These are phyloP conservation scores for Podarcis raffonei DNA, from an alignment of 2,113 vertebrate species.

Conservation along the genomic window DNA sequence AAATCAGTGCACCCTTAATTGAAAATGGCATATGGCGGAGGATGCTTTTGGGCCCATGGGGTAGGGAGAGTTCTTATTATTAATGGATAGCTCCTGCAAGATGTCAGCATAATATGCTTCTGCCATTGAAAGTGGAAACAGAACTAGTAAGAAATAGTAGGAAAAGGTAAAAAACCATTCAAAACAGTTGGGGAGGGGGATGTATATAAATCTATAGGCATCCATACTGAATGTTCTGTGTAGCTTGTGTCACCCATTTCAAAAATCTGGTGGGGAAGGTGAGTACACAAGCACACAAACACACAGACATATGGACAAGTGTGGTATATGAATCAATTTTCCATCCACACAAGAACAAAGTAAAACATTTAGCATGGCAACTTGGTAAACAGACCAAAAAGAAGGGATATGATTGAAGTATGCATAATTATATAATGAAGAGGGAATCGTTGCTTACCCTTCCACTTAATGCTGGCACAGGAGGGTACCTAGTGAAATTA, in stretches of 20 bases:
- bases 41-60: background rate
- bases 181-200: background rate
- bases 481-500: constrained; percentile 14
- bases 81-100: background rate
- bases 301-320: background rate
- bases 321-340: background rate
- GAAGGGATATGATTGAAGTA: constrained; percentile 26
- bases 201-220: background rate
- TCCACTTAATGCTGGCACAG: constrained; percentile 20
- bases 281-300: background rate
- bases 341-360: background rate
- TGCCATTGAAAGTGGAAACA: background rate
- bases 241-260: background rate
- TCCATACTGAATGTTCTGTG: background rate
- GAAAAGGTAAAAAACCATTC: background rate
- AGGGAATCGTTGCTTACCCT: constrained; percentile 12
- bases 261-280: background rate
- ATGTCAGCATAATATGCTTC: background rate
- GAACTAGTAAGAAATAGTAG: background rate
- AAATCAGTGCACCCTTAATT: background rate
- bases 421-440: constrained; percentile 26
- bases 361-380: constrained; percentile 1
- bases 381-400: constrained; percentile 20
- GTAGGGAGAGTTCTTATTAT: background rate
- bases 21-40: background rate